Conservation (phyloP, 1,140 invertebrate species). For the Parapsyche elsis region DNA sequence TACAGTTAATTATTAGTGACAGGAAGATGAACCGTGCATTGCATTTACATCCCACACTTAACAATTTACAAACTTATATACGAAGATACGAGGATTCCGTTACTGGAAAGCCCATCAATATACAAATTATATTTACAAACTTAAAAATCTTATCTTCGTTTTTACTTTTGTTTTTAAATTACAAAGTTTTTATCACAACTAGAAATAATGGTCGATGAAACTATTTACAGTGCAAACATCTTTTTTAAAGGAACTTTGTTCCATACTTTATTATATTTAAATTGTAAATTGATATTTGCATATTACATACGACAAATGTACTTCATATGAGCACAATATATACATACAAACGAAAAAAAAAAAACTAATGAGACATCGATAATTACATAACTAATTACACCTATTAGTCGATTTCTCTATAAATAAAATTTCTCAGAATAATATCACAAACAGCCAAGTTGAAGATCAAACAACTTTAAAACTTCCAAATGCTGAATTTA, state of each 20-base stretch:
- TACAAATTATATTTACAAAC: constrained; percentile 46
- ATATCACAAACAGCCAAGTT: constrained; percentile 55
- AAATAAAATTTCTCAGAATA: constrained; percentile 45
- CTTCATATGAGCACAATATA: not conserved
- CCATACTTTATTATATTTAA: constrained; percentile 24
- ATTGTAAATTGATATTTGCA: not conserved
- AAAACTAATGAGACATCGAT: constrained; percentile 36
- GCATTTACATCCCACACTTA: constrained; percentile 55
- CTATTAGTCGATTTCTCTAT: constrained; percentile 43
- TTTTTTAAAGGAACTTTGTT: constrained; percentile 39
- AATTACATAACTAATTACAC: constrained; percentile 25
- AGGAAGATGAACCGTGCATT: constrained; percentile 57
- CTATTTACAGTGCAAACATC: constrained; percentile 49
- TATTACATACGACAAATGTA: not conserved
- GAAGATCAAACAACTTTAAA: constrained; percentile 28
- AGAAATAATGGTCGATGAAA: constrained; percentile 50
- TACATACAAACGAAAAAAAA: constrained; percentile 23
- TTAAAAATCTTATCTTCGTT: not conserved
- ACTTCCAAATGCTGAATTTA: constrained; percentile 20
- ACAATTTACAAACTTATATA: constrained; percentile 48
- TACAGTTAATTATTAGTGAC: constrained; percentile 53
- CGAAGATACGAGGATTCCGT: constrained; percentile 14
- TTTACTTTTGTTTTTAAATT: not conserved
- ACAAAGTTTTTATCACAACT: constrained; percentile 51
- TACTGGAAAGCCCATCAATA: constrained; percentile 47